These are phyloP conservation scores for Steromphala cineraria DNA, from an alignment of 2,888 invertebrate genomes.

Conservation along the genomic window DNA sequence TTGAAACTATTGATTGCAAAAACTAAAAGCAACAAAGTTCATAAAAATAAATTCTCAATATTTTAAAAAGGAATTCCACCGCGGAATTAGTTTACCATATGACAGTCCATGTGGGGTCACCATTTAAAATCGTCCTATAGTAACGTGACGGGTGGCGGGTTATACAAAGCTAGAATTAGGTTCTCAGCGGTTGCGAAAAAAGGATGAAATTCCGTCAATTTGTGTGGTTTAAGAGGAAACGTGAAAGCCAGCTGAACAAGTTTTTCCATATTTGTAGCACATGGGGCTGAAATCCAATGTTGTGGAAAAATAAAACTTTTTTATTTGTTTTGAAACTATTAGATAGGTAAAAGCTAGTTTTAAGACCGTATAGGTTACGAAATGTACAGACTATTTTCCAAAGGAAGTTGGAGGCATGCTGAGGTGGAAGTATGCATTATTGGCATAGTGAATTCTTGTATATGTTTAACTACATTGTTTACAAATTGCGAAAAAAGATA, in stretches of 20 bases:
- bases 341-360: conserved; percentile 7
- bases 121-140: neutral
- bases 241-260: conserved; percentile 12
- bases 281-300: neutral
- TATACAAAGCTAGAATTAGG: neutral
- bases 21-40: too few species aligned
- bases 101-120: neutral
- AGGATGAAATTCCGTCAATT: conserved; percentile 13
- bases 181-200: conserved; percentile 5
- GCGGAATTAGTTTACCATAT: neutral
- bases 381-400: neutral
- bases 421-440: neutral
- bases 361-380: neutral
- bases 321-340: conserved; percentile 17
- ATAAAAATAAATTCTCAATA: neutral
- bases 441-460: neutral
- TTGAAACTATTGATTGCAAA: too few species aligned
- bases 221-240: conserved; percentile 16
- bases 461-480: too few species aligned
- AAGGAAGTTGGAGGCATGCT: neutral
- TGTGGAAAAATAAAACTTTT: conserved; percentile 10
- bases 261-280: conserved; percentile 12
- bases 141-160: conserved; percentile 14
- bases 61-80: neutral
- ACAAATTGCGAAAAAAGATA: too few species aligned